Percentiles rank a stretch among this genome's conserved stretches.
Conservation (phyloP, 2,797 vertebrate genomes). For the Argyrosomus regius region DNA sequence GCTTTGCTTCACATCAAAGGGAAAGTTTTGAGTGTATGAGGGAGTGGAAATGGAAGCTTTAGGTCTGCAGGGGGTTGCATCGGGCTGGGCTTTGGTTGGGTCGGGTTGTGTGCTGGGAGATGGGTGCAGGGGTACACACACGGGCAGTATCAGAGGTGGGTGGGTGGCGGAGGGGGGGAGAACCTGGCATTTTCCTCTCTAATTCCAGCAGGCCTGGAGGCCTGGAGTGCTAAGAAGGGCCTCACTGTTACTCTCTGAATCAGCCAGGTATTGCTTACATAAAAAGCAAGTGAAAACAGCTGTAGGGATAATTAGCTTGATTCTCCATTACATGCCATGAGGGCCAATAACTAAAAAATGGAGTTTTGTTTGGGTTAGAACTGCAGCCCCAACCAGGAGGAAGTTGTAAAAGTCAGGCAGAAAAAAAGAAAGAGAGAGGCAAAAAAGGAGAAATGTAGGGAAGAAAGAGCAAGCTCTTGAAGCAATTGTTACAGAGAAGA, state of each 20-base stretch:
- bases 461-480: constrained; percentile 75
- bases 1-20: constrained; percentile 84
- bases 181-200: constrained; percentile 92
- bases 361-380: constrained; percentile 93
- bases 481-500: constrained; percentile 81
- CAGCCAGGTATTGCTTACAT: constrained; percentile 96
- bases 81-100: constrained; percentile 43
- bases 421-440: constrained; percentile 69
- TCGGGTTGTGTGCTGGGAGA: constrained; percentile 70
- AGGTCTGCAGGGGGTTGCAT: constrained; percentile 57
- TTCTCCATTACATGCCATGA: constrained; percentile 94
- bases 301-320: constrained; percentile 94
- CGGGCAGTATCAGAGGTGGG: constrained; percentile 53
- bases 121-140: constrained; percentile 79
- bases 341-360: constrained; percentile 93
- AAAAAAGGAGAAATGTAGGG: constrained; percentile 54
- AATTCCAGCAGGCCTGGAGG: constrained; percentile 91
- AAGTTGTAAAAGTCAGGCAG: constrained; percentile 88
- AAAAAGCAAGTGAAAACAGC: constrained; percentile 96
- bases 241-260: constrained; percentile 93
- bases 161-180: constrained; percentile 83
- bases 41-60: constrained; percentile 65
- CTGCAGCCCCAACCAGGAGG: constrained; percentile 87
- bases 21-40: constrained; percentile 60
- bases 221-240: constrained; percentile 90